Evolutionary conservation across 2,113 vertebrate genomes (phyloP).

Genomic region (Amia ocellicauda): DNA sequence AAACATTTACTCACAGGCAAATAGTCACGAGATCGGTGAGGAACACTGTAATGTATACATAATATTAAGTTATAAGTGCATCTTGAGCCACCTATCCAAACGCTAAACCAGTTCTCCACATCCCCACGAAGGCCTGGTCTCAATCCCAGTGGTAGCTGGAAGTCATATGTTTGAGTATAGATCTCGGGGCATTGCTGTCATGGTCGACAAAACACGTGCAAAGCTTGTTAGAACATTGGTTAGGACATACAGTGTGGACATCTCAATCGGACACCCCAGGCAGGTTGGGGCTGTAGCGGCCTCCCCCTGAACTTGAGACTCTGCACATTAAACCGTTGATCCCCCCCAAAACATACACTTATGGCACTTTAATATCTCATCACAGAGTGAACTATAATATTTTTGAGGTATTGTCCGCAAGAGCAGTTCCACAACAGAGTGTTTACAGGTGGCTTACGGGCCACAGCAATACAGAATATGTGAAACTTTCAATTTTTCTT

Average conservation of each 20-base stretch:
- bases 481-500: conserved; percentile 10
- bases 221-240: too few species aligned
- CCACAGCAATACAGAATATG: neutral
- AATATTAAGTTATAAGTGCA: conserved; percentile 1
- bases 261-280: too few species aligned
- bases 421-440: conserved; percentile 14
- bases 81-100: neutral
- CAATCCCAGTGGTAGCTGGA: neutral
- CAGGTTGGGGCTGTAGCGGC: too few species aligned
- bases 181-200: too few species aligned
- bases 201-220: too few species aligned
- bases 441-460: conserved; percentile 20
- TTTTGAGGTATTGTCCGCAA: conserved; percentile 36
- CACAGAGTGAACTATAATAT: conserved; percentile 18
- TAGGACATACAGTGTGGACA: too few species aligned
- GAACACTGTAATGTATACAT: neutral
- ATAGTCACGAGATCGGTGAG: neutral
- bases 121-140: neutral
- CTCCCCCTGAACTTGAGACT: neutral
- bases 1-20: neutral
- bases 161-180: too few species aligned
- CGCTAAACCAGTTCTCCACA: neutral
- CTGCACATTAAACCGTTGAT: neutral
- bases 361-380: conserved; percentile 17
- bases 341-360: conserved; percentile 14